phyloP scores from a whole-genome alignment of 2,113 vertebrate species.

The Egretta garzetta region DNA sequence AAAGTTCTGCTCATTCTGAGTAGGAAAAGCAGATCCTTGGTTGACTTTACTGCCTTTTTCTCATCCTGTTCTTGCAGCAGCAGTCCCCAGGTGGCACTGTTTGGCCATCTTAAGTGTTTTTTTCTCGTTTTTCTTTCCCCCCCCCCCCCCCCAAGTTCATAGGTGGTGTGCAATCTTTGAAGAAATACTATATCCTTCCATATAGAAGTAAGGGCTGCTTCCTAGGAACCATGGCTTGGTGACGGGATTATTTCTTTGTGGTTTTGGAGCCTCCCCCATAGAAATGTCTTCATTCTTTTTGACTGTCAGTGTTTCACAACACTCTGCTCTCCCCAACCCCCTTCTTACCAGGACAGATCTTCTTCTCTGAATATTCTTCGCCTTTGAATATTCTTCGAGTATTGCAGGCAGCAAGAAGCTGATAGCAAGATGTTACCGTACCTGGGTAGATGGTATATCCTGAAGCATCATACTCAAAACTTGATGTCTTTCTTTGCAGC shows the following conservation, averaged over 20 bases:
- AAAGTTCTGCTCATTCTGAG: neutral
- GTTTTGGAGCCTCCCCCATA: neutral
- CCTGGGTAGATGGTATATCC: neutral
- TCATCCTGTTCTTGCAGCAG: neutral
- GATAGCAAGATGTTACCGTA: neutral
- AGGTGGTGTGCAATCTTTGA: neutral
- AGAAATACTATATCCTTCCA: neutral
- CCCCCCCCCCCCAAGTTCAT: neutral
- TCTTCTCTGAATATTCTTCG: neutral
- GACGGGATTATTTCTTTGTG: neutral
- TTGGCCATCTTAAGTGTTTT: neutral
- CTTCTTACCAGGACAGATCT: neutral
- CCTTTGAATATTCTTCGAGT: neutral
- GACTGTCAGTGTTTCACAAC: neutral
- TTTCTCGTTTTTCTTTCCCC: neutral
- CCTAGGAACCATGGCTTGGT: neutral
- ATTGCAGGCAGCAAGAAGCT: neutral
- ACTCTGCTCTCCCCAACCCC: neutral
- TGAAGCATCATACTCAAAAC: neutral
- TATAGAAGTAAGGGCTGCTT: neutral
- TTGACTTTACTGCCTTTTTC: neutral
- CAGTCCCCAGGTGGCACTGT: constrained; percentile 32
- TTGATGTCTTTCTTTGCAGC: neutral
- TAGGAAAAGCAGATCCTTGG: neutral
- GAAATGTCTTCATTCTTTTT: neutral